Base-by-base conservation (phyloP, 2,888 invertebrate species). In the Drosophila monieri region DNA sequence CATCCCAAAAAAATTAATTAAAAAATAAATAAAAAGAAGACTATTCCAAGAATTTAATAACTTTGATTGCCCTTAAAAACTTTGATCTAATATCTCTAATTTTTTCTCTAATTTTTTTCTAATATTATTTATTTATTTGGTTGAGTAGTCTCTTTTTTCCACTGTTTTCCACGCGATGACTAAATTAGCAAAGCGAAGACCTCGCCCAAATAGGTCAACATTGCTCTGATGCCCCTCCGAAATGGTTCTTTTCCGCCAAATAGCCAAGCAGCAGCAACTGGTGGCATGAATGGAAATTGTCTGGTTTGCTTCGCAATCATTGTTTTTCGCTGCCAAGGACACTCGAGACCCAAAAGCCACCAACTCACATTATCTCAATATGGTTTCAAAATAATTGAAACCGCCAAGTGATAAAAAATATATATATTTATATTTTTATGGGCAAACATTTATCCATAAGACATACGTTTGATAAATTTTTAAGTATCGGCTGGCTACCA, bases 161-260 rank as follows among this genome's bases (percentile, higher is more conserved):
- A 62, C 52, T 44, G 67, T 44, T 48, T 55, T 75, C n/a, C n/a
- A 43, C 25, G 53, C 71, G 61, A 71, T 67, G 73, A 53, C 67
- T 71, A 57, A 71, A 81, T 76, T 65, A 76, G 49, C 83, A 65
- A 62, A 49, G 47, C 35, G 35, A 10, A 62, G 64, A 62, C 60
- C 64, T 47, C 66, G 41, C 48, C 54, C 21, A 72, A 79, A 62
- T 52, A 43, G 41, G 53, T 46, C 27, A 64, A 64, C 64, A 64
- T 59, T 35, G 52, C 55, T 72, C 49, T 54, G 46, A 30, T 30
- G 53, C 53, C 62, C 14, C n/a, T 23, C 25, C 62, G n/a, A 35
- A 41, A 27, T 15, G 14, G 10, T n/a, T 30, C 6, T 48, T 14
- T 9, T 10, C 30, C 18, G 1, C 30, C 8, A 48, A 41, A 43